Evolutionary conservation across 2,113 vertebrate species (phyloP).

Genomic region (Periophthalmus modestus): DNA sequence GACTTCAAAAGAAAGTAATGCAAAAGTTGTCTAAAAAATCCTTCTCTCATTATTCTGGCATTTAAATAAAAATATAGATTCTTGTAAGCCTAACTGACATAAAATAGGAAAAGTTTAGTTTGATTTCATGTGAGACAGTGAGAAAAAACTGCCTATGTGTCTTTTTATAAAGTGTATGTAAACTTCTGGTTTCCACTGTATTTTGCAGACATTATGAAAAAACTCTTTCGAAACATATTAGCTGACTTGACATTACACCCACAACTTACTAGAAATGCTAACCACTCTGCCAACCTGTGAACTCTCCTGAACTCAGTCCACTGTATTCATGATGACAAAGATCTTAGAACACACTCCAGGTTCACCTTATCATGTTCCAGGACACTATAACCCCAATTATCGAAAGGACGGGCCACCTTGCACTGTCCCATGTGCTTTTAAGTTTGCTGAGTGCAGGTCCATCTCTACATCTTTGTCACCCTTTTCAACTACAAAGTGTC

Average conservation of each 20-base stretch:
- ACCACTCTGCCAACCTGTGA: not conserved
- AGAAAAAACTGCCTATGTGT: too few relatives aligned
- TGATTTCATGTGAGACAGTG: too few relatives aligned
- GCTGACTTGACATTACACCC: not conserved
- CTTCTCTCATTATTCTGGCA: too few relatives aligned
- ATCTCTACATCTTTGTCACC: conserved; percentile 43
- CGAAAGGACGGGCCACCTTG: conserved; percentile 11
- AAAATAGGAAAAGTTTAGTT: too few relatives aligned
- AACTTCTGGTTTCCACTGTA: too few relatives aligned
- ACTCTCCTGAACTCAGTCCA: not conserved
- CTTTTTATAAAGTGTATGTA: too few relatives aligned
- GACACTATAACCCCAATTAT: conserved; percentile 3
- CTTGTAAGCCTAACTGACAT: too few relatives aligned
- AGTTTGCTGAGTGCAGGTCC: conserved; percentile 30
- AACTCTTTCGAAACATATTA: too few relatives aligned
- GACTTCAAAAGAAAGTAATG: too few relatives aligned
- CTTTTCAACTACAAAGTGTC: conserved; percentile 27
- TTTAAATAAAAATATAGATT: too few relatives aligned
- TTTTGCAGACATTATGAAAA: too few relatives aligned
- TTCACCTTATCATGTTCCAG: not conserved
- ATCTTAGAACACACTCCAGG: not conserved
- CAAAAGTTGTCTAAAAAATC: too few relatives aligned
- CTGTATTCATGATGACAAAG: not conserved
- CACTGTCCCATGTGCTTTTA: conserved; percentile 4
- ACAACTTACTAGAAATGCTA: not conserved